Base-by-base conservation (phyloP, 2,797 vertebrate species). In the Gobionotothen gibberifrons region DNA sequence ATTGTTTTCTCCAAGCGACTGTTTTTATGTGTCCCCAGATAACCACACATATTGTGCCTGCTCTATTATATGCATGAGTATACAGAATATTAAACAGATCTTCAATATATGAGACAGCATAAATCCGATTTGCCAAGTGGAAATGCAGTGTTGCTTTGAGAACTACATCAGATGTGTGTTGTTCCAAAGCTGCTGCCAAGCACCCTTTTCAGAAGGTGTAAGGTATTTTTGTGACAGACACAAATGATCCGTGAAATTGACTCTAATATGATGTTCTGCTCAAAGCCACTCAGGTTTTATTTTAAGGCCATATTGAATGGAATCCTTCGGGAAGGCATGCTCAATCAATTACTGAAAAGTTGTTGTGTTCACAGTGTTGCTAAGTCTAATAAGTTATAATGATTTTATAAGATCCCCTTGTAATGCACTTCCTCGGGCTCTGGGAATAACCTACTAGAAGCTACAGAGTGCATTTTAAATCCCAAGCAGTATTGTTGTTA, bases 231-330 rank as follows among this genome's bases (percentile, higher is more conserved):
- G 82, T 32, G 72, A 69, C 15, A 54, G 78, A 62, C 81, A 82
- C 66, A 85, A 87, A 89, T 82, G 85, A 85, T 86, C 80, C 71
- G 54, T 90, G 83, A 90, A 89, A 88, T 90, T 87, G 69, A 83
- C 65, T 86, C 43, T 78, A 73, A 82, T 83, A 76, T 89, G 65
- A 90, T 86, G 84, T 83, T 84, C 51, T 76, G 74, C 87, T 84
- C 58, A 81, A 77, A 82, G 78, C 77, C 55, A 32, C 32, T 59
- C n/a, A 66, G 42, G 66, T 85, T 84, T 78, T 66, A 69, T 80
- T 72, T 74, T 69, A 48, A 71, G 76, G 81, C 75, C 72, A 74
- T 79, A 81, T 40, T 84, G 64, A 80, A 48, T 82, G 52, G 68
- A 62, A 26, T 84, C 63, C 61, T 36, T 40, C 0, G 3, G 77